Evolutionary conservation across 1,140 invertebrate species (phyloP), one percentile per base, ranked within the genome.

Genomic region (Acromyrmex heyeri): DNA sequence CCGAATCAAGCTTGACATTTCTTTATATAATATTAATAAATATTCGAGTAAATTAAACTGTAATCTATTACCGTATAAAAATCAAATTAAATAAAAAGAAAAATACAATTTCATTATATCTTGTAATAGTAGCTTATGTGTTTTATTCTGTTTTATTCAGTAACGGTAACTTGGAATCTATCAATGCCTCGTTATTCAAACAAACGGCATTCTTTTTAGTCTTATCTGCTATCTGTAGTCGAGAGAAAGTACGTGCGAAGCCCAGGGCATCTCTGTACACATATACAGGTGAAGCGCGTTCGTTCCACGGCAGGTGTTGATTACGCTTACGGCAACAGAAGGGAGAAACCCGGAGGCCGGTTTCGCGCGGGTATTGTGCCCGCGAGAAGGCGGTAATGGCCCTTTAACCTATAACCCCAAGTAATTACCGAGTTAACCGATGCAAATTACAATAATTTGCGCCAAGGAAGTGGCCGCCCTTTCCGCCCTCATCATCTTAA

Each of bases 401-500:
- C 91, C 91, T 91, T 93, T 93, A 93, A 93, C 92, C 91, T 91
- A 86, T 91, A 91, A 91, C 90, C 89, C 75, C 88, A 77, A 92
- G 91, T 93, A 93, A 93, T 93, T 93, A 92, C 91, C 87, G 87
- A 93, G 91, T 92, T 93, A 93, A 92, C 92, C 86, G 90, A 92
- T 93, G 91, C 89, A 93, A 92, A 93, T 93, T 93, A 93, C 91
- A 93, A 93, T 93, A 93, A 93, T 93, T 93, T 92, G 87, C 72
- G 87, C 81, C 83, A 85, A 91, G 91, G 88, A 92, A 92, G 90
- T 87, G 82, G 79, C 79, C 55, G 87, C 65, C 61, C 57, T 75
- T 86, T 30, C 78, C 79, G 85, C 81, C 61, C 61, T 61, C 76
- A 55, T 16, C 50, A 30, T 57, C 79, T 73, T 65, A 79, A 82